Evolutionary conservation across 2,113 vertebrate genomes (phyloP).

Genomic region (Hoplias malabaricus): DNA sequence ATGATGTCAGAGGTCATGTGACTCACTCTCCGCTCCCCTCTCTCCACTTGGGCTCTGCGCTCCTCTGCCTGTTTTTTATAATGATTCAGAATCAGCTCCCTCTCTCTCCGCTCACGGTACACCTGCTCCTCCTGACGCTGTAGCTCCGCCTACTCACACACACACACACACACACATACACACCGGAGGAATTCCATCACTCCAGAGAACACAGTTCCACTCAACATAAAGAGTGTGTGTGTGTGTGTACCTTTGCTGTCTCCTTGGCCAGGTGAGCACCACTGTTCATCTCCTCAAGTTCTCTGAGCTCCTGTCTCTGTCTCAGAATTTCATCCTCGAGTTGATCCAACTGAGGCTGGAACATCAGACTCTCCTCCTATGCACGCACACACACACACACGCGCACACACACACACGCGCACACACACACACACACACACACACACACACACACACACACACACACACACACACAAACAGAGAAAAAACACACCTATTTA

Average conservation of each 20-base stretch:
- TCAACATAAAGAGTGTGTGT: not conserved
- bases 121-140: constrained; percentile 75
- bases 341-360: constrained; percentile 73
- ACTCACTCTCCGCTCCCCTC: constrained; percentile 76
- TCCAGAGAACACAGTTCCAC: not conserved
- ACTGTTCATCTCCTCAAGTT: constrained; percentile 72
- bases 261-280: constrained; percentile 75
- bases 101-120: constrained; percentile 74
- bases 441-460: not conserved
- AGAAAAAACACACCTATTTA: not conserved
- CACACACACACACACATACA: constrained; percentile 34
- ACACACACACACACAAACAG: not conserved
- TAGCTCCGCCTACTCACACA: constrained; percentile 72
- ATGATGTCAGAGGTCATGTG: not conserved
- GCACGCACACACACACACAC: not conserved
- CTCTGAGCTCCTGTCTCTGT: constrained; percentile 70
- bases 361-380: constrained; percentile 82
- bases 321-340: constrained; percentile 76
- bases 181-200: too few relatives aligned
- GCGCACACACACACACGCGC: not conserved
- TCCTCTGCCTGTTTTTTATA: constrained; percentile 79
- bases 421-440: not conserved
- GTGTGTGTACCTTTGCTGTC: constrained; percentile 72
- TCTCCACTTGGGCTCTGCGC: constrained; percentile 72
- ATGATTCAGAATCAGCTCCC: constrained; percentile 69